Conservation (phyloP, 2,797 vertebrate genomes). For the Acipenser ruthenus region DNA sequence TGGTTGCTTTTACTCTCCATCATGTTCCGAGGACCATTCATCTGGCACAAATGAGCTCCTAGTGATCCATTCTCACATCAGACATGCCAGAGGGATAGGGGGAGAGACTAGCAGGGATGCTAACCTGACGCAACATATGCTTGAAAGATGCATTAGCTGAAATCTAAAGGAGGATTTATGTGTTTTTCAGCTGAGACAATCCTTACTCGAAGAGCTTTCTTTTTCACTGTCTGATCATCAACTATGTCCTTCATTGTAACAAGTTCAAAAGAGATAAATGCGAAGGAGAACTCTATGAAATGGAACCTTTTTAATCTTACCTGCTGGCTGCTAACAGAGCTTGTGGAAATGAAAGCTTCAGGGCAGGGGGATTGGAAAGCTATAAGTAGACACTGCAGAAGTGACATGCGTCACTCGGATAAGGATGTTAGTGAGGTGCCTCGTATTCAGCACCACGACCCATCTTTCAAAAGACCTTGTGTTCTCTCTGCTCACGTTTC, state of each 20-base stretch:
- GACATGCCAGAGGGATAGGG: constrained; percentile 14
- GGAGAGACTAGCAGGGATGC: constrained; percentile 11
- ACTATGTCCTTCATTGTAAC: constrained; percentile 39
- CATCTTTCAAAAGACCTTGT: background rate
- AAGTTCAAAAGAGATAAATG: constrained; percentile 4
- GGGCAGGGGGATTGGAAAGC: constrained; percentile 23
- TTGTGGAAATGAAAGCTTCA: background rate
- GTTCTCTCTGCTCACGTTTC: background rate
- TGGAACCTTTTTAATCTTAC: constrained; percentile 25
- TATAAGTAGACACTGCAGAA: constrained; percentile 14
- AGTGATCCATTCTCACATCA: no score
- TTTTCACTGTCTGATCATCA: constrained; percentile 35
- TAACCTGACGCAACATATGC: constrained; percentile 12
- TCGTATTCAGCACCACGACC: background rate
- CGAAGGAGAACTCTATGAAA: constrained; percentile 16
- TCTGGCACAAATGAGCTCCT: background rate
- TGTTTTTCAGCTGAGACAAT: constrained; percentile 15
- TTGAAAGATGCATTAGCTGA: constrained; percentile 6
- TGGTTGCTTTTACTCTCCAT: no score
- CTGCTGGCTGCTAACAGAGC: constrained; percentile 17
- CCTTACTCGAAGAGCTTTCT: constrained; percentile 25
- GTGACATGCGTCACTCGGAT: background rate
- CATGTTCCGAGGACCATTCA: background rate
- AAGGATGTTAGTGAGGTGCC: no score
- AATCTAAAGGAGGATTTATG: background rate